Evolutionary conservation across 2,888 invertebrate genomes (phyloP), one percentile per base, ranked within the genome.

Genomic region (Alviniconcha strummeri): DNA sequence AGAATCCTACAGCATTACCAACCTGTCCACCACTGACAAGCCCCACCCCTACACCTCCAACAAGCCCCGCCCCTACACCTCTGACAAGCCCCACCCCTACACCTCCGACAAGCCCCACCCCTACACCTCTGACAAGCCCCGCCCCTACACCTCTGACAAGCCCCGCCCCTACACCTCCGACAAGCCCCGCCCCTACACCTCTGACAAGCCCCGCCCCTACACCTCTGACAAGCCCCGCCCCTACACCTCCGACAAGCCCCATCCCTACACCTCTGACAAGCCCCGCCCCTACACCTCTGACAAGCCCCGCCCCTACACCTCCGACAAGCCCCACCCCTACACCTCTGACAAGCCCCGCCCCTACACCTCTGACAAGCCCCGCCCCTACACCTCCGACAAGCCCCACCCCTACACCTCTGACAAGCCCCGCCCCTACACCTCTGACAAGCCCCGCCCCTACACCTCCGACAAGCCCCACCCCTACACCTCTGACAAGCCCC

Each of bases 181-280:
- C 98, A 98, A 98, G 0, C 98, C 97, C 17, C 97, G 97, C 93
- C 98, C 97, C 96, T 98, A 95, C 52, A 94, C 94, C 95, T 11
- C 74, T 0, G 52, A 36, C 36, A 36, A 36, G 36, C 36, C n/a
- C n/a, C n/a, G n/a, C n/a, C n/a, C n/a, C n/a, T n/a, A 98, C 0
- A 97, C 96, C 94, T 97, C 97, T 0, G 96, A 95, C 98, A 98
- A 98, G 0, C 98, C 97, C 17, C 97, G 97, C 93, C 98, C 97
- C 96, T 98, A 95, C 52, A 94, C 94, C 95, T 11, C 74, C 6
- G 52, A 36, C 36, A 36, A 36, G 36, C 36, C n/a, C n/a, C n/a
- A n/a, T n/a, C n/a, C n/a, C n/a, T n/a, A 98, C 0, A 97, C 96
- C 94, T 97, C 97, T 0, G 96, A 95, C 98, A 98, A 98, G 0